Base-by-base conservation (phyloP, 2,888 invertebrate genomes). In the Eulithis prunata region DNA sequence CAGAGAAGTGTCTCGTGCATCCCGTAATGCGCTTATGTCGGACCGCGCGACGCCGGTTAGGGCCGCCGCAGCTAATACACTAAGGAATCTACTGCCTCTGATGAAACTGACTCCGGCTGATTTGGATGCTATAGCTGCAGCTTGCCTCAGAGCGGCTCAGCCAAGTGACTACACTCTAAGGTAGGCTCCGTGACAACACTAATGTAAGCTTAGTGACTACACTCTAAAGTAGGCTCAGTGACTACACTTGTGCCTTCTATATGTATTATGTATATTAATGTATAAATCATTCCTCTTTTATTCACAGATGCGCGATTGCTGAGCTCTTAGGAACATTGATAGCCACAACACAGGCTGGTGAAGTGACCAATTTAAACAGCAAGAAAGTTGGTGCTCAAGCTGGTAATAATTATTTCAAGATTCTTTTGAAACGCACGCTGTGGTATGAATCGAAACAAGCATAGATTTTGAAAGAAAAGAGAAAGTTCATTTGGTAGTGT, bases 11-110 rank as follows among this genome's bases (percentile, higher is more conserved):
- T 98, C 97, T 78, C 98, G 98, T 84, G 97, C 98, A 10, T 96
- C 97, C 4, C 95, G 97, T 74, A 73, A 84, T 2, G 96, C 97
- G 75, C 96, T 98, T 72, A 93, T 98, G 69, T 96, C 97, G 14
- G 99, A 99, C 87, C 94, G 99, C 58, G 97, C 98, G 1, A 96
- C 98, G 95, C 95, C 97, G 14, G 99, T 99, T 21, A 95, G 99
- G 56, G 97, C 97, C 68, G 98, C 98, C 2, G 98, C 99, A 0
- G 97, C 99, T 0, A 94, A 97, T 94, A 97, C 98, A 82, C 94
- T 99, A 77, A 91, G 97, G 14, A 97, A 98, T 86, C 96, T 99
- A 95, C 94, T 98, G 72, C 97, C 97, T 77, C 96, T 98, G 78
- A 96, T 98, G 57, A 95, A 96, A 84, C 92, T 97, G 38, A 96